Conservation (phyloP, 2,888 invertebrate species). For the Stenotaenia linearis region DNA sequence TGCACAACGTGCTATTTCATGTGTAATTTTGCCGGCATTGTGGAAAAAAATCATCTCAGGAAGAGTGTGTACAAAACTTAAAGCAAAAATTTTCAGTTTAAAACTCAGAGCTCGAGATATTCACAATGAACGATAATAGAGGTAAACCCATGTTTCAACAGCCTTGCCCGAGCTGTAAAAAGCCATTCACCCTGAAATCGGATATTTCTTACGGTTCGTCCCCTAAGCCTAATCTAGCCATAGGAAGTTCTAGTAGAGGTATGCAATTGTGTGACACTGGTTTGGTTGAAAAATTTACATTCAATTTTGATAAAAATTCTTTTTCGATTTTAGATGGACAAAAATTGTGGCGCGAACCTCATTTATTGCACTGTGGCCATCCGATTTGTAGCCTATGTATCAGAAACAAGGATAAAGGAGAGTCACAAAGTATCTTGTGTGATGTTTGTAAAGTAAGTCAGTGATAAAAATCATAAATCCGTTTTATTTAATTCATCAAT, state of each 20-base stretch:
- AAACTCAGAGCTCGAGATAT: no score
- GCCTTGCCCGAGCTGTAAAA: not conserved
- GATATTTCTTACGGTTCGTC: not conserved
- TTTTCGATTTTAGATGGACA: not conserved
- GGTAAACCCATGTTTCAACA: not conserved
- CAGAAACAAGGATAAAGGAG: not conserved
- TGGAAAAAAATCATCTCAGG: no score
- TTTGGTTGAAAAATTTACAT: no score
- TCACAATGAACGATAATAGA: not conserved
- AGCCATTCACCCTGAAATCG: not conserved
- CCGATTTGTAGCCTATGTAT: not conserved
- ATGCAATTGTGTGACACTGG: no score
- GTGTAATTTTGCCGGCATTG: no score
- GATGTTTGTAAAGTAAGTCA: not conserved
- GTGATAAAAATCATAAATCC: not conserved
- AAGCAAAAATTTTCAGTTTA: no score
- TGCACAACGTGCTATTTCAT: no score
- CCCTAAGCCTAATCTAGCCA: no score
- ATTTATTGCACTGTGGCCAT: not conserved
- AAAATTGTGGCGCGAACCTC: not conserved
- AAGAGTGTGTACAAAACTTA: no score
- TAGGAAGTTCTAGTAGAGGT: no score
- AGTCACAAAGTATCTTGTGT: not conserved
- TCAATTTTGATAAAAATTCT: no score
- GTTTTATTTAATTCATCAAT: not conserved